phyloP scores from a whole-genome alignment of 2,888 invertebrate genomes.

The Drosophila longiperda region DNA sequence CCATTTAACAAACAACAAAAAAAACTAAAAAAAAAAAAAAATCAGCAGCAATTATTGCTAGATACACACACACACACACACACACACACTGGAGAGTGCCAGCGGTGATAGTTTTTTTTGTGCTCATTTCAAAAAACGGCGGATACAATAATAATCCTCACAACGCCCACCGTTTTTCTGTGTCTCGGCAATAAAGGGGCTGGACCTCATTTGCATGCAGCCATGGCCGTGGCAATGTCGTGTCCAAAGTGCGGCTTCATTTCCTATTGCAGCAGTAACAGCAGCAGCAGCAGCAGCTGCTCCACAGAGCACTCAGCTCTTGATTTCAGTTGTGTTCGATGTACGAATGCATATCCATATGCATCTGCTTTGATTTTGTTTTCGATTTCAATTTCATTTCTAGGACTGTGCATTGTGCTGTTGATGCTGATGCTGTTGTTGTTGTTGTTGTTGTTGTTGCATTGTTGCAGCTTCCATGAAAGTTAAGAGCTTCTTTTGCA shows the following conservation, averaged over 20 bases:
- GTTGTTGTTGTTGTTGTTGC: not conserved
- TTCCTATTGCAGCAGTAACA: slow-evolving; percentile 10
- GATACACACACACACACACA: slow-evolving; percentile 39
- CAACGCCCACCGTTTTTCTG: slow-evolving; percentile 48
- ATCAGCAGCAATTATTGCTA: slow-evolving; percentile 69
- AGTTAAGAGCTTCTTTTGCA: slow-evolving; percentile 54
- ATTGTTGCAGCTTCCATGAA: slow-evolving; percentile 50
- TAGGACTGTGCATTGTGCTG: slow-evolving; percentile 44
- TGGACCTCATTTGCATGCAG: slow-evolving; percentile 70
- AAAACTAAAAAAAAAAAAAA: slow-evolving; percentile 43
- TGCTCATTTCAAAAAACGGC: slow-evolving; percentile 63
- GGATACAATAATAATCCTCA: slow-evolving; percentile 68
- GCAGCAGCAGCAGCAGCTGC: slow-evolving; percentile 11
- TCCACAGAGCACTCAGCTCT: slow-evolving; percentile 26
- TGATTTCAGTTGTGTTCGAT: slow-evolving; percentile 34
- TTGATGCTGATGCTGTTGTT: slow-evolving; percentile 3
- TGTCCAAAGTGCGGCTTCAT: slow-evolving; percentile 52
- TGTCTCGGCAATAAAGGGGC: slow-evolving; percentile 35
- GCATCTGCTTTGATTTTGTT: slow-evolving; percentile 78
- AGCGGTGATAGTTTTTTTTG: slow-evolving; percentile 44
- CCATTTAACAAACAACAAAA: slow-evolving; percentile 49
- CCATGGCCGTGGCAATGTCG: slow-evolving; percentile 64
- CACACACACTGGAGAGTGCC: slow-evolving; percentile 21
- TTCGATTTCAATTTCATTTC: slow-evolving; percentile 80
- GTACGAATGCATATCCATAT: slow-evolving; percentile 63